Base-by-base conservation (phyloP, 2,113 vertebrate genomes). In the Clarias magur region DNA sequence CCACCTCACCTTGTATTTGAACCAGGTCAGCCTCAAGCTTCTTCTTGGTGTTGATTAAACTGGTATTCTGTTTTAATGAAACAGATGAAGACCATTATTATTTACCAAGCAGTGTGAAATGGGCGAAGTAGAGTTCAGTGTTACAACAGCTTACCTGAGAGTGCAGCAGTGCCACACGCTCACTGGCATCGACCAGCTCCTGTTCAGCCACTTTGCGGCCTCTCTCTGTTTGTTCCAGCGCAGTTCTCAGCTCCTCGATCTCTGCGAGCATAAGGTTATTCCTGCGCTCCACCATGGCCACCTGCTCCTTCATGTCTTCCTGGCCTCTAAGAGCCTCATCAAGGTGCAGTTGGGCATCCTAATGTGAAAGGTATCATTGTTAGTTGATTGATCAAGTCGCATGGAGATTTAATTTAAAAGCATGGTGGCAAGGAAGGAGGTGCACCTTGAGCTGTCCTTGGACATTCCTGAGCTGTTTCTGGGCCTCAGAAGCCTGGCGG, bases 211-310 rank as follows among this genome's bases (percentile, higher is more conserved):
- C 90, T 91, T 96, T 97, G 84, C 97, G 96, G 65, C 93, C 90
- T 93, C 96, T 95, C 85, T 97, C 97, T 0, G 96, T 97, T 91
- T 97, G 97, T 89, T 97, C 96, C 91, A 97, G 94, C 1, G 96
- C 96, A 85, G 85, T 92, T 92, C 97, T 93, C 75, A 96, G 93
- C 90, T 97, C 96, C 89, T 97, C 96, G 0, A 97, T 97, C 93
- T 97, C 97, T 65, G 97, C 95, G 91, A 95, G 85, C 93, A 97
- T 94, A 91, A 97, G 93, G 92, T 92, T 95, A 92, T 96, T 96
- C 91, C 97, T 96, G 93, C 97, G 96, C 92, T 97, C 97, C 62
- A 97, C 93, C 94, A 97, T 97, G 80, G 96, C 96, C 82, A 96
- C 93, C 89, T 97, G 96, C 75, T 97, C 97, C 88, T 94, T 97